phyloP scores from a whole-genome alignment of 2,113 vertebrate genomes.

The Leiothrix lutea region DNA sequence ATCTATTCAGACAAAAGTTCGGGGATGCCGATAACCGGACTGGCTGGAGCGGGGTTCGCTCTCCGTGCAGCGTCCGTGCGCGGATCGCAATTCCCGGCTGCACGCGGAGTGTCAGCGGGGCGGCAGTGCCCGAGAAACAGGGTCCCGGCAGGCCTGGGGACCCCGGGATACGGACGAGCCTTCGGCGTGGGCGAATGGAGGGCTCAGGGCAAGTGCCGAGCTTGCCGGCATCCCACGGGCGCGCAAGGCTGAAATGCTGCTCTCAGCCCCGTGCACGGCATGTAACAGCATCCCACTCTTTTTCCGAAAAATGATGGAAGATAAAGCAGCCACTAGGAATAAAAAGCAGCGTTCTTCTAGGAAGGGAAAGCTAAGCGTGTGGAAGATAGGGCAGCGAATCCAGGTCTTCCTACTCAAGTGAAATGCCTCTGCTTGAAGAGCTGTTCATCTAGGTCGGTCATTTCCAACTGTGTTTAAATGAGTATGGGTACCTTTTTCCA shows the following conservation, averaged over 20 bases:
- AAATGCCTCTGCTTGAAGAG: background rate
- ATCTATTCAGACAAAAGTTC: background rate
- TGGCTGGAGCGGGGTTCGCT: background rate
- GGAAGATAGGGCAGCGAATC: background rate
- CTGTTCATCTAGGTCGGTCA: background rate
- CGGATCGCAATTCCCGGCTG: fast-evolving
- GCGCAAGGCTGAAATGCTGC: background rate
- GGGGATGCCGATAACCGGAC: background rate
- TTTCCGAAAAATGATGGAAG: background rate
- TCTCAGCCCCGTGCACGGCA: fast-evolving
- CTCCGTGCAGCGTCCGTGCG: background rate
- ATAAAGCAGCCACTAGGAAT: background rate
- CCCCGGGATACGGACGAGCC: background rate
- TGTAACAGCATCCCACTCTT: background rate
- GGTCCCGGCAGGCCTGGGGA: fast-evolving
- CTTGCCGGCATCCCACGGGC: background rate
- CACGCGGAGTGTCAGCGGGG: fast-evolving
- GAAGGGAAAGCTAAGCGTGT: background rate
- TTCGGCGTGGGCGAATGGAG: background rate
- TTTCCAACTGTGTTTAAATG: background rate
- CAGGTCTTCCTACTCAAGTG: background rate
- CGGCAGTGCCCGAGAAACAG: background rate
- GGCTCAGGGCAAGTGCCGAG: background rate
- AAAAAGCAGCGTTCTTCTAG: background rate
- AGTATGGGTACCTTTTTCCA: background rate